phyloP scores from a whole-genome alignment of 2,888 invertebrate genomes.

The Bibio marci region DNA sequence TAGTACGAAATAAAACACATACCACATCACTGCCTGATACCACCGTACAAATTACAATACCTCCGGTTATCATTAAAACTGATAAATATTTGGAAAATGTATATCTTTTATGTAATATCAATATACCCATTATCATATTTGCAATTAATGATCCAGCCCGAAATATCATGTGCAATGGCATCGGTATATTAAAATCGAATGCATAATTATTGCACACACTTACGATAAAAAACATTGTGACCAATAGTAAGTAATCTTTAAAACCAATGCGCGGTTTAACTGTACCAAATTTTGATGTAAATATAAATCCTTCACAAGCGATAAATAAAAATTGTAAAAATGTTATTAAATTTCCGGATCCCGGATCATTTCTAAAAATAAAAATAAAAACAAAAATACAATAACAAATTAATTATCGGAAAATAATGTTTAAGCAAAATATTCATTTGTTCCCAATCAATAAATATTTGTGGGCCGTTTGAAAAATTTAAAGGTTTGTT shows the following conservation, averaged over 20 bases:
- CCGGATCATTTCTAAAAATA: conserved; percentile 64
- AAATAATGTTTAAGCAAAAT: too few relatives aligned
- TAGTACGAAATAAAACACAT: conserved; percentile 7
- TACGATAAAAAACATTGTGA: conserved; percentile 76
- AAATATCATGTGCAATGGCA: conserved; percentile 98
- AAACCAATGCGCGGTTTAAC: conserved; percentile 55
- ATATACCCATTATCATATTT: conserved; percentile 87
- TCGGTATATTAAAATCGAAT: conserved; percentile 89
- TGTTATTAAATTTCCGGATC: conserved; percentile 88
- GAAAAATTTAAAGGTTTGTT: too few relatives aligned
- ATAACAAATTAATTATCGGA: too few relatives aligned
- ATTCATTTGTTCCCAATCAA: too few relatives aligned
- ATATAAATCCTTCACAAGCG: conserved; percentile 72
- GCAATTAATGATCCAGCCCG: conserved; percentile 92
- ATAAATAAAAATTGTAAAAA: conserved; percentile 89
- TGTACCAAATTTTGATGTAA: conserved; percentile 68
- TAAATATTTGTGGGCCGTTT: too few relatives aligned
- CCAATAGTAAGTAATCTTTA: conserved; percentile 65
- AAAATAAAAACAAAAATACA: conserved; percentile 1
- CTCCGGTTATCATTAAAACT: conserved; percentile 81
- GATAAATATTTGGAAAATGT: conserved; percentile 73
- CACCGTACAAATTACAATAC: conserved; percentile 80
- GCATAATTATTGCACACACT: conserved; percentile 92
- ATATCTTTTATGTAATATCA: conserved; percentile 73
- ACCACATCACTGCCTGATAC: conserved; percentile 58